A percentile compares a stretch with the other conserved stretches of the same genome.
phyloP scores from a whole-genome alignment of 1,140 invertebrate genomes.

The Ips typographus region DNA sequence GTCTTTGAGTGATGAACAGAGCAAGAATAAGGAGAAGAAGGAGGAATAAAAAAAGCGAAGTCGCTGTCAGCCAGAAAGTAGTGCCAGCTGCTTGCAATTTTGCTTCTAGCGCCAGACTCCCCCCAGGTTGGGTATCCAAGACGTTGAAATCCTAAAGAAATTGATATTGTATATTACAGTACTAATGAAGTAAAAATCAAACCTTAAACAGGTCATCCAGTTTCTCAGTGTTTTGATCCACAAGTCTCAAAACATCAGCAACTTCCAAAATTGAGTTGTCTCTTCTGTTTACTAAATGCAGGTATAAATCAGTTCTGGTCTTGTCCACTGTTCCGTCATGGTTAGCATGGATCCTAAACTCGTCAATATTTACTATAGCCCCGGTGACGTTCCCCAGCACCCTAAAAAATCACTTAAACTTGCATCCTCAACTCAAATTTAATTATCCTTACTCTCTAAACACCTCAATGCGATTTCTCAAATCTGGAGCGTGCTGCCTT shows the following conservation, averaged over 20 bases:
- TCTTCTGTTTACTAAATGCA: constrained; percentile 86
- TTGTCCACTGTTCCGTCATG: constrained; percentile 90
- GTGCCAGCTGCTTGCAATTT: constrained; percentile 53
- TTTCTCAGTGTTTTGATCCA: constrained; percentile 89
- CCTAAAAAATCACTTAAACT: constrained; percentile 52
- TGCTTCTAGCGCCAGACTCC: constrained; percentile 60
- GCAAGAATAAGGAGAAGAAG: constrained; percentile 76
- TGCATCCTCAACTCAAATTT: neutral
- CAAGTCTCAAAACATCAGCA: constrained; percentile 75
- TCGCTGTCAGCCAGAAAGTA: constrained; percentile 78
- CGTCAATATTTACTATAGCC: constrained; percentile 91
- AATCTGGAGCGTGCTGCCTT: constrained; percentile 83
- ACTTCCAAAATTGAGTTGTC: constrained; percentile 93
- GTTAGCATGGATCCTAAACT: constrained; percentile 90
- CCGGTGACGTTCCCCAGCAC: constrained; percentile 81
- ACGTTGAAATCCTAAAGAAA: constrained; percentile 76
- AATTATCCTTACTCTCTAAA: constrained; percentile 73
- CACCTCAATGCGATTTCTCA: constrained; percentile 73
- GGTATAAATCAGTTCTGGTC: constrained; percentile 90
- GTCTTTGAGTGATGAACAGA: constrained; percentile 78
- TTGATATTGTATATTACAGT: neutral
- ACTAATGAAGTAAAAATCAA: neutral
- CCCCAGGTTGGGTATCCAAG: constrained; percentile 81
- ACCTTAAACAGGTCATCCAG: constrained; percentile 87
- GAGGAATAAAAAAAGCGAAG: constrained; percentile 74